Conservation (phyloP, 2,888 invertebrate species). For the Leptopilina syphax region DNA sequence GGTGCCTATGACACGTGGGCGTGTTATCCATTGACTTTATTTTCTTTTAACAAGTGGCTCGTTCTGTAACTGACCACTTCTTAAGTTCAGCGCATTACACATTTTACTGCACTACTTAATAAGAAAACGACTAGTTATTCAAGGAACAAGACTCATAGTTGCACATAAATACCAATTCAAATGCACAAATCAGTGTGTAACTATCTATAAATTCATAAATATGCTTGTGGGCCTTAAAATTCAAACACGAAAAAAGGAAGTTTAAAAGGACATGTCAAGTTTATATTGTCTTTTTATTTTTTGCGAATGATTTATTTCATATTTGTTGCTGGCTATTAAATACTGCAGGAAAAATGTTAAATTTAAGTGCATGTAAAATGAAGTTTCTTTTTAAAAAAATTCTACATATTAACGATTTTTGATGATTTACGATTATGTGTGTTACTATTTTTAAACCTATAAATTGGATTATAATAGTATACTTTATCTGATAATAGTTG, state of each 20-base stretch:
- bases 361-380: constrained; percentile 14
- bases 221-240: constrained; percentile 33
- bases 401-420: constrained; percentile 13
- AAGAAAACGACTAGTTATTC: constrained; percentile 37
- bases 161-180: constrained; percentile 4
- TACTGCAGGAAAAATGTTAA: constrained; percentile 12
- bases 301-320: neutral
- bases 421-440: constrained; percentile 17
- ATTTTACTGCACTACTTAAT: constrained; percentile 35
- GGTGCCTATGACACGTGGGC: constrained; percentile 55
- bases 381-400: neutral
- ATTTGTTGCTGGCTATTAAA: constrained; percentile 15
- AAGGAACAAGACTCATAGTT: constrained; percentile 10
- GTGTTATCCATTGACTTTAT: constrained; percentile 55
- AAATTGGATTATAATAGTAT: neutral
- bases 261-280: constrained; percentile 30
- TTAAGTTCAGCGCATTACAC: constrained; percentile 20
- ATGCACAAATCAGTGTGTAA: constrained; percentile 26
- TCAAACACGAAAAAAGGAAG: neutral
- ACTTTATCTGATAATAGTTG: neutral
- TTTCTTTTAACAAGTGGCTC: constrained; percentile 43
- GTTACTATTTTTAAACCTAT: constrained; percentile 3
- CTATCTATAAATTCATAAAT: constrained; percentile 28
- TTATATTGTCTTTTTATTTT: constrained; percentile 27
- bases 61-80: constrained; percentile 37